Evolutionary conservation across 1,140 invertebrate species (phyloP), one percentile per base, ranked within the genome.

Genomic region (Protaetia brevitarsis): DNA sequence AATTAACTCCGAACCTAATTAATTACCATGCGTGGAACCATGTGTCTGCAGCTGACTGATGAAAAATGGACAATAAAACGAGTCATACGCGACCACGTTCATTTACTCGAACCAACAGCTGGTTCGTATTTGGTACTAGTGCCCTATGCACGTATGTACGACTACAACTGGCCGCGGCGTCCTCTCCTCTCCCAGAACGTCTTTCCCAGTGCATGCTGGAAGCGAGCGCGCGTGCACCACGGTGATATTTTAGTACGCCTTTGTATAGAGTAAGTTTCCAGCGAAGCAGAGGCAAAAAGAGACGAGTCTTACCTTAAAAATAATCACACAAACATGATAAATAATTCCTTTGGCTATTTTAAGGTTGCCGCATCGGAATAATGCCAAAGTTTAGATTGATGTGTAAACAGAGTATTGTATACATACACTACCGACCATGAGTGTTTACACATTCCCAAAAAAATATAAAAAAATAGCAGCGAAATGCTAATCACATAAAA

Each of bases 41-140:
- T 68, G 64, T 68, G 67, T 57, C 16, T 29, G 63, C 67, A 68
- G 67, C 67, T 68, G 63, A 68, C 67, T 68, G 67, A 68, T 65
- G 66, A 68, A 41, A 56, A 68, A 64, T 67, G 63, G 62, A 68
- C 63, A 64, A 68, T 68, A 68, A 68, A 68, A 68, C 63, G 56
- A 65, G 30, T 60, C 63, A 68, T 64, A 61, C 66, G 63, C 63
- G 37, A 67, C 61, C 59, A 59, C 60, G 59, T 51, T 67, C 56
- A 37, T 41, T 11, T 63, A 63, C 63, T 67, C 29, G 29, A 36
- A 26, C 3, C 13, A 63, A 60, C 61, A 63, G 60, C 61, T 67
- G 66, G 60, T 67, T 66, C 59, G 34, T 58, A 66, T 62, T 66
- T 62, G 34, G 51, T 65, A n/a, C 27, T 29, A 23, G 41, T 51